These are phyloP conservation scores for Anhinga rufa DNA, from an alignment of 2,113 vertebrate species.

Conservation along the genomic window DNA sequence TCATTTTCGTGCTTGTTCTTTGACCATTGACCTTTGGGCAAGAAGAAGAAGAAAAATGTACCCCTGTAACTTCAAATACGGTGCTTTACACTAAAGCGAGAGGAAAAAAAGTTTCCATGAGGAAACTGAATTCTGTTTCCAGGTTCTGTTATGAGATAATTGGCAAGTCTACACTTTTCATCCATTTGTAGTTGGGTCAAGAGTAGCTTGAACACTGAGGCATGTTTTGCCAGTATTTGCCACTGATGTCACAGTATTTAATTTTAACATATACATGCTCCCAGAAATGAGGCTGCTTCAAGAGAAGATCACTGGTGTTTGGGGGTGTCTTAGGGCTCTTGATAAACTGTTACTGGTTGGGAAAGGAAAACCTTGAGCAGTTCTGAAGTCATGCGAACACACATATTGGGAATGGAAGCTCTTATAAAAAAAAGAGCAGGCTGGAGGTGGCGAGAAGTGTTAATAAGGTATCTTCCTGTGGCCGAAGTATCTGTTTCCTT, in stretches of 20 bases:
- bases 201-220: background rate
- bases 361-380: background rate
- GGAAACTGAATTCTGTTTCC: background rate
- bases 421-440: background rate
- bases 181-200: background rate
- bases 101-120: background rate
- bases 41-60: background rate
- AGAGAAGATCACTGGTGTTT: background rate
- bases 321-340: background rate
- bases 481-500: background rate
- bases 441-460: background rate
- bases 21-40: constrained; percentile 1
- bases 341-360: background rate
- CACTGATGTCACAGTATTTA: background rate
- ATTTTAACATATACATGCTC: background rate
- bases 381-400: background rate
- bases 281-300: background rate
- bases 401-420: background rate
- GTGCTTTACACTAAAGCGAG: background rate
- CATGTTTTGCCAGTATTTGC: background rate
- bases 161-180: background rate
- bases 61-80: background rate
- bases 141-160: background rate
- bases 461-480: background rate
- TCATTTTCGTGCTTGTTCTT: constrained; percentile 11